Percentiles rank a stretch among this genome's conserved stretches.
Conservation (phyloP, 2,113 vertebrate species). For the Eonycteris spelaea region DNA sequence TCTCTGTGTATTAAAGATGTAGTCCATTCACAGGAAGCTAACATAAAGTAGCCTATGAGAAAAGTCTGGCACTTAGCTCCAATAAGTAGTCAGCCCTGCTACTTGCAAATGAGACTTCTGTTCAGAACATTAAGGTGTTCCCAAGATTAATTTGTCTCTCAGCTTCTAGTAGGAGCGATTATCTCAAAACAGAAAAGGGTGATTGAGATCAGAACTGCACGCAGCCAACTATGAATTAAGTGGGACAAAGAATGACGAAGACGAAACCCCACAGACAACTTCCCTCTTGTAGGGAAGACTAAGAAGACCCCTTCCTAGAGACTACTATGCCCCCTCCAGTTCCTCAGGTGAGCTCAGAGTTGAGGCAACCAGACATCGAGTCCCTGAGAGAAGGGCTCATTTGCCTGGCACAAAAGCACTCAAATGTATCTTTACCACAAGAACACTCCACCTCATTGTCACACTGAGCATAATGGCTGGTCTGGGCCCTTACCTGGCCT, state of each 20-base stretch:
- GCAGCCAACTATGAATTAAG: background rate
- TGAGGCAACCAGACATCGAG: background rate
- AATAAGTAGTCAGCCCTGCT: background rate
- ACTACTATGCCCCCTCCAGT: background rate
- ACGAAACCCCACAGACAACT: background rate
- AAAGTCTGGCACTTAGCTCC: background rate
- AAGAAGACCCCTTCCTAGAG: background rate
- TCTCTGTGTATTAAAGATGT: background rate
- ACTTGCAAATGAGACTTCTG: background rate
- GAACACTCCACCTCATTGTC: background rate
- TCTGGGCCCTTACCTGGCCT: constrained; percentile 87
- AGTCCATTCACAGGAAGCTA: background rate
- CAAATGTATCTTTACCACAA: background rate
- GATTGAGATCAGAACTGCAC: background rate
- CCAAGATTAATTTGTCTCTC: background rate
- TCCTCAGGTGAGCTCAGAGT: background rate
- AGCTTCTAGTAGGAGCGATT: background rate
- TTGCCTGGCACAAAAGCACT: background rate
- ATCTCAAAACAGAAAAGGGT: background rate
- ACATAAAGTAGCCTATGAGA: background rate
- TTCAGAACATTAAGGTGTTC: background rate
- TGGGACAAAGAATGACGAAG: background rate
- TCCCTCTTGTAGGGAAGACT: background rate
- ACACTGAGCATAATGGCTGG: background rate
- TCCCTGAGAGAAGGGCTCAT: background rate